These are phyloP conservation scores for Chloroceryle amazona DNA, from an alignment of 2,797 vertebrate species.

Conservation along the genomic window DNA sequence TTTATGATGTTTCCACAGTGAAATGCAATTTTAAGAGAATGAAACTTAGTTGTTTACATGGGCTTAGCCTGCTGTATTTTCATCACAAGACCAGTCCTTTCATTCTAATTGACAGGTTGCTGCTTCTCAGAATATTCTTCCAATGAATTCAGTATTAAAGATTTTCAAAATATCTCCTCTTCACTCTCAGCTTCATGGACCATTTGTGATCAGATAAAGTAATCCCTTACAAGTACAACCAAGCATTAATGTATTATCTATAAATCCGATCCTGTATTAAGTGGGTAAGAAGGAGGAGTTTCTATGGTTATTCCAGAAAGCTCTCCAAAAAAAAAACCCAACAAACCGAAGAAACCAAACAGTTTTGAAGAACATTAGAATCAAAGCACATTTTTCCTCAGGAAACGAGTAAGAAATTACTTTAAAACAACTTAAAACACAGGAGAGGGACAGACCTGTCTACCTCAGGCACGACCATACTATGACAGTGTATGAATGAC, in stretches of 20 bases:
- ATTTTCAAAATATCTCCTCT: background rate
- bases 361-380: background rate
- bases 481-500: background rate
- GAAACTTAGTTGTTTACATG: background rate
- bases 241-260: conserved; percentile 36
- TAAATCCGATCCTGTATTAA: conserved; percentile 32
- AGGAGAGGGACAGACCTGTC: background rate
- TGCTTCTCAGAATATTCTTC: background rate
- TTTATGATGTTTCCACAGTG: background rate
- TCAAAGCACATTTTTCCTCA: background rate
- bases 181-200: background rate
- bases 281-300: background rate
- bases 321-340: background rate
- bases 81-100: background rate
- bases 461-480: background rate
- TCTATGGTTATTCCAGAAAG: background rate
- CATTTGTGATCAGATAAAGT: background rate
- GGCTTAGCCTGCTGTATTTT: background rate
- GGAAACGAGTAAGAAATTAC: background rate
- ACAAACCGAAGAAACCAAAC: background rate
- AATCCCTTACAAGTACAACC: background rate
- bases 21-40: background rate
- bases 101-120: background rate
- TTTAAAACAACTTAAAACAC: background rate
- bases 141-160: background rate